Evolutionary conservation across 2,797 vertebrate species (phyloP).

Genomic region (Hafferia zeledoni): DNA sequence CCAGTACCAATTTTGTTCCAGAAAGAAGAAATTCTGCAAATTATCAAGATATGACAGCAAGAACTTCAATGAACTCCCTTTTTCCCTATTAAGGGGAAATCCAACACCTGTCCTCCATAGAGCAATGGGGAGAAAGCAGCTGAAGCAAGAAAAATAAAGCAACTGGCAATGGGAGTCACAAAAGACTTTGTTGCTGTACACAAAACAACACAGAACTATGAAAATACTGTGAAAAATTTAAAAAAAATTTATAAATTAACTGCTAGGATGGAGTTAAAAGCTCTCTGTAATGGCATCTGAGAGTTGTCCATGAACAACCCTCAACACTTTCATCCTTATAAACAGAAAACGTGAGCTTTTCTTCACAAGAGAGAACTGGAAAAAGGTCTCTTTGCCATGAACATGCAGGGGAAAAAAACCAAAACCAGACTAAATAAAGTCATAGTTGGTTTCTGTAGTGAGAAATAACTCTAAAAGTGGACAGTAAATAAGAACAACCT

Average conservation of each 20-base stretch:
- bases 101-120: not conserved
- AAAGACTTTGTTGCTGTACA: not conserved
- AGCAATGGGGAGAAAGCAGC: not conserved
- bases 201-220: not conserved
- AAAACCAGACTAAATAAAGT: not conserved
- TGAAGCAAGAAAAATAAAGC: not conserved
- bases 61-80: not conserved
- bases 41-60: not conserved
- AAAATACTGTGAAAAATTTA: not conserved
- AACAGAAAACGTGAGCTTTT: not conserved
- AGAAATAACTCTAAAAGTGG: not conserved
- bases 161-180: not conserved
- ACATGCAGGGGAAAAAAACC: not conserved
- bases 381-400: not conserved
- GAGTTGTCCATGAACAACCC: not conserved
- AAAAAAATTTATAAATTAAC: not conserved
- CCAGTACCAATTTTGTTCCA: not conserved
- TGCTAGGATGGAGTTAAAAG: not conserved
- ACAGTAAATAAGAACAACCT: not conserved
- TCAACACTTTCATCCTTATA: not conserved
- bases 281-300: not conserved
- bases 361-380: not conserved
- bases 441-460: not conserved
- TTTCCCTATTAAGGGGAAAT: not conserved
- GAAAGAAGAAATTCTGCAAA: not conserved